These are phyloP conservation scores for Brenthis daphne DNA, from an alignment of 2,888 invertebrate genomes.

Conservation along the genomic window DNA sequence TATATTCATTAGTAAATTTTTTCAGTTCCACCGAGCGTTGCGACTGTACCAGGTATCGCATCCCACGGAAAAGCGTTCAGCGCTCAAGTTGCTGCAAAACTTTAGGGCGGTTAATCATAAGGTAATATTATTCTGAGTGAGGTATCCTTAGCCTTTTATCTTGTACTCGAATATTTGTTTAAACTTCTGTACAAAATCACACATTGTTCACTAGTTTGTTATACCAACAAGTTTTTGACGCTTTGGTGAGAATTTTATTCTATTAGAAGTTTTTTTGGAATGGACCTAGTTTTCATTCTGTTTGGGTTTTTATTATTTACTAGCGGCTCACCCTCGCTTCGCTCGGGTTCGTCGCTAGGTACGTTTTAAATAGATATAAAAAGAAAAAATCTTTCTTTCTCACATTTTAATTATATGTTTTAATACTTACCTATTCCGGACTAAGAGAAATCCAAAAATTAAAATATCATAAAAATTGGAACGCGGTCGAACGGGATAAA, in stretches of 20 bases:
- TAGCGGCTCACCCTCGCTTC: too few relatives aligned
- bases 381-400: too few relatives aligned
- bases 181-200: not conserved
- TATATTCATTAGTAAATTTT: constrained; percentile 7
- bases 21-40: constrained; percentile 68
- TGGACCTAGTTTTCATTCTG: not conserved
- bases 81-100: constrained; percentile 66
- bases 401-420: too few relatives aligned
- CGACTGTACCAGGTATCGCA: constrained; percentile 67
- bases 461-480: too few relatives aligned
- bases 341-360: too few relatives aligned
- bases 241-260: not conserved
- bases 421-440: too few relatives aligned
- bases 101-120: constrained; percentile 65
- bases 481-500: too few relatives aligned
- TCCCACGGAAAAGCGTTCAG: constrained; percentile 66
- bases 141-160: not conserved
- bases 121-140: constrained; percentile 46
- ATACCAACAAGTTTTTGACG: not conserved
- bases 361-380: too few relatives aligned
- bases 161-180: constrained; percentile 6
- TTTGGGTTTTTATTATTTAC: too few relatives aligned
- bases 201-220: not conserved
- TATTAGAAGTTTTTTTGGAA: not conserved
- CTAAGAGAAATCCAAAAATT: too few relatives aligned